Evolutionary conservation across 2,113 vertebrate species (phyloP).

Genomic region (Oreochromis spilurus): DNA sequence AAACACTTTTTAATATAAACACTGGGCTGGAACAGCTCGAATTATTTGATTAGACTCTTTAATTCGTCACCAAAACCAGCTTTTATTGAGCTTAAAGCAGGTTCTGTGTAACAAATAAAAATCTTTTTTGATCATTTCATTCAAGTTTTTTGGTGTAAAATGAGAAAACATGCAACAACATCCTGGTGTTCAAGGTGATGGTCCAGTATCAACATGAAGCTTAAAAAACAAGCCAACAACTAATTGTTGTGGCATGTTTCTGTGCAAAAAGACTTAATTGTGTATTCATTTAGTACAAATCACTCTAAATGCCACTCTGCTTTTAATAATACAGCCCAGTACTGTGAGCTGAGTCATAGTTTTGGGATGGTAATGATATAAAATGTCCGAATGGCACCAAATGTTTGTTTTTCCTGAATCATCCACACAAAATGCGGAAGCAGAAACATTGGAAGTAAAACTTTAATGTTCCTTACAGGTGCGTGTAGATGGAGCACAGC

Average conservation of each 20-base stretch:
- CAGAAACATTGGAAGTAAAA: not conserved
- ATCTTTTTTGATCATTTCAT: not conserved
- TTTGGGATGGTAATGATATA: not conserved
- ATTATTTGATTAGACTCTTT: not conserved
- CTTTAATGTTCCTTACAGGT: not conserved
- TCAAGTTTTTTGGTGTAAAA: not conserved
- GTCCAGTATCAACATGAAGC: not conserved
- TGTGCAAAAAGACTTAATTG: not conserved
- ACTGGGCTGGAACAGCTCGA: not conserved
- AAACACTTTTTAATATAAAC: not conserved
- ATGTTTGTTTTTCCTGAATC: not conserved
- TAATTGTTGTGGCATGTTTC: not conserved
- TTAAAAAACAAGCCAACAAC: not conserved
- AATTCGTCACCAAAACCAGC: fast-evolving
- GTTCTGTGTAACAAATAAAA: not conserved
- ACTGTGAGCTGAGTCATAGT: not conserved
- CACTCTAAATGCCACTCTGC: not conserved
- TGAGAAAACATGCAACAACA: not conserved
- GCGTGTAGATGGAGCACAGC: not conserved
- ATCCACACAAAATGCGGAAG: not conserved
- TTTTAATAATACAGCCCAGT: not conserved
- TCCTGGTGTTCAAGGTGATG: not conserved
- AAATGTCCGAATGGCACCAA: not conserved
- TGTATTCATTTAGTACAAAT: not conserved
- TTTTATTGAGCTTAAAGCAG: not conserved